Base-by-base conservation (phyloP, 2,113 vertebrate species). In the Limnothrissa miodon region DNA sequence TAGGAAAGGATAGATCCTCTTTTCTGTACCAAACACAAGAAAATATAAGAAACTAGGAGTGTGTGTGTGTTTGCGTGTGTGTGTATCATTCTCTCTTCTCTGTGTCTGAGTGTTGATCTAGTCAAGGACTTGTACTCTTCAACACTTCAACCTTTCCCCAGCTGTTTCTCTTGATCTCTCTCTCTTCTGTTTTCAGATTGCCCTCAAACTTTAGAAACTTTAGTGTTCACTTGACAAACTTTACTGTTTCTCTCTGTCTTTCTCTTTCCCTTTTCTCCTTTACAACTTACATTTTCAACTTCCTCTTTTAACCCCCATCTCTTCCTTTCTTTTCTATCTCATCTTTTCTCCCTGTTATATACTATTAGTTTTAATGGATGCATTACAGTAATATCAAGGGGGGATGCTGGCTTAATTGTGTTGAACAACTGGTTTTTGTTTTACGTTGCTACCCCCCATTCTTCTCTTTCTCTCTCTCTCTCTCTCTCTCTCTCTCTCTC, bases 401-500 rank as follows among this genome's bases (percentile, higher is more conserved):
- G 19, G 51, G 21, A 56, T 23, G 5, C 4, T 56, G 51, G 51
- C 21, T 56, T 21, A 23, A 21, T 56, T 5, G 51, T 56, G 51
- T 56, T 21, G 21, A 53, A 21, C 15, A 2, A 42, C 42, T 42
- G 42, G 6, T n/a, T n/a, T n/a, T n/a, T n/a, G n/a, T n/a, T n/a
- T n/a, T n/a, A n/a, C n/a, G n/a, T n/a, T n/a, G n/a, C n/a, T n/a
- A 42, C 42, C 42, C 42, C 6, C 6, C 42, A 42, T 42, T 9
- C 8, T 10, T 17, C 46, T 9, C 13, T 48, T 17, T 48, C 2
- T 48, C 17, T 48, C 46, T 9, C 46, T 48, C 9, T 25, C 23
- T 25, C 56, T 88, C 81, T 88, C 33, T 87, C 74, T 87, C 46
- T 0, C 83, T 66, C 4, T 66, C 59, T 66, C 66, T 74, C 17